Evolutionary conservation across 2,888 invertebrate genomes (phyloP), one percentile per base, ranked within the genome.

Genomic region (Tineola bisselliella): DNA sequence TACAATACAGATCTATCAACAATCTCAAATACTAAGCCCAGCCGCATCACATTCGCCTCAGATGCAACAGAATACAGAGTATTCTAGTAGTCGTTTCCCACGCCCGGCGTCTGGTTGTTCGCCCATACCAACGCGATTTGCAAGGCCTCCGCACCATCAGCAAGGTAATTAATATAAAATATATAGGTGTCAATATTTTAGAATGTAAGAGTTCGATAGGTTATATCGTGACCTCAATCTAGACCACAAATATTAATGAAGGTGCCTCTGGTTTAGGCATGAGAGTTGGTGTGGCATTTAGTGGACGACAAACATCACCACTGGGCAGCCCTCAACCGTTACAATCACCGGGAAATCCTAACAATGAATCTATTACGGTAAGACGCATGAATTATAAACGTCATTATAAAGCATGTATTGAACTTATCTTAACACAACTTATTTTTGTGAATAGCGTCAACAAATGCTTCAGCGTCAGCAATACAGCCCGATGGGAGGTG

Each of bases 401-500:
- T n/a, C n/a, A n/a, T n/a, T n/a, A n/a, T n/a, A n/a, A n/a, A n/a
- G n/a, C n/a, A n/a, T n/a, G n/a, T n/a, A n/a, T n/a, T n/a, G n/a
- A n/a, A n/a, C n/a, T n/a, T n/a, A n/a, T n/a, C n/a, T n/a, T n/a
- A n/a, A n/a, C n/a, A n/a, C n/a, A 33, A 12, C 33, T 33, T 59
- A 11, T 30, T 33, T 33, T 33, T 1, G 8, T 19, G 17, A 17
- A 15, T 70, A 82, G 81, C 82, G 88, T 0, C 87, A 86, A 64
- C 88, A 87, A 69, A 76, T 86, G 76, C 75, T 83, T 1, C 84
- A 84, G 59, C 79, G 87, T 0, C 88, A 88, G 65, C 88, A 87
- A 65, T 88, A 87, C 70, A 87, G 88, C 66, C 82, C 87, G 19
- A 79, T 86, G 86, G 80, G 86, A 6, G 84, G 80, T 18, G 89